Conservation (phyloP, 2,797 vertebrate species). For the Gymnothorax reevesii region DNA sequence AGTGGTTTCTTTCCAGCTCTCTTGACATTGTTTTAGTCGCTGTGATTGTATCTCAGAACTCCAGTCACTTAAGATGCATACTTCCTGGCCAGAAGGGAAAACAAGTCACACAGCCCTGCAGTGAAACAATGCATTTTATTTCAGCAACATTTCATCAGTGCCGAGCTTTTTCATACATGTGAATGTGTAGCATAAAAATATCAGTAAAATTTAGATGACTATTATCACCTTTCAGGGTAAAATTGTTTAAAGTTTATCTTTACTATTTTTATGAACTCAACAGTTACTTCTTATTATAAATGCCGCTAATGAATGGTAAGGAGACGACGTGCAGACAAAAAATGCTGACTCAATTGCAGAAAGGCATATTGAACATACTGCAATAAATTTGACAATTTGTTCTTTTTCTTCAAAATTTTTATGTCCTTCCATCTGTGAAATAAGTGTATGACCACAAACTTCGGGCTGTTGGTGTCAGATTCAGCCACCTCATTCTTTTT, state of each 20-base stretch:
- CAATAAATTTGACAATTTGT: background rate
- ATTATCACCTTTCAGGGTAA: background rate
- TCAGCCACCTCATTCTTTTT: background rate
- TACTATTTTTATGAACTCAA: background rate
- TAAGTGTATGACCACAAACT: background rate
- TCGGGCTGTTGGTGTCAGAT: background rate
- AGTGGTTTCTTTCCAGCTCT: conserved; percentile 5
- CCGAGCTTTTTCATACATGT: background rate
- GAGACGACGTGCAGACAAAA: background rate
- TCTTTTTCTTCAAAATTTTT: background rate
- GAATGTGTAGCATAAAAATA: background rate
- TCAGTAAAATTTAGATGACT: background rate
- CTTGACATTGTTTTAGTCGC: conserved; percentile 36
- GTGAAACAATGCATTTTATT: background rate
- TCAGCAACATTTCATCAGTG: background rate
- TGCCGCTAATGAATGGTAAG: background rate
- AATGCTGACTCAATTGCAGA: background rate
- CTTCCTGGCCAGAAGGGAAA: background rate
- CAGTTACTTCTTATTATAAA: background rate
- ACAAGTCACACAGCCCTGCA: background rate
- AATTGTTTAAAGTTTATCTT: background rate
- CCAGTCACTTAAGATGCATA: background rate
- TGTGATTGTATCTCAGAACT: background rate
- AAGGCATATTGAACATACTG: too few relatives aligned
- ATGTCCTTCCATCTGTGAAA: background rate